Percentiles rank a stretch among this genome's conserved stretches.
phyloP scores from a whole-genome alignment of 2,797 vertebrate genomes.

The Aphelocoma californica region DNA sequence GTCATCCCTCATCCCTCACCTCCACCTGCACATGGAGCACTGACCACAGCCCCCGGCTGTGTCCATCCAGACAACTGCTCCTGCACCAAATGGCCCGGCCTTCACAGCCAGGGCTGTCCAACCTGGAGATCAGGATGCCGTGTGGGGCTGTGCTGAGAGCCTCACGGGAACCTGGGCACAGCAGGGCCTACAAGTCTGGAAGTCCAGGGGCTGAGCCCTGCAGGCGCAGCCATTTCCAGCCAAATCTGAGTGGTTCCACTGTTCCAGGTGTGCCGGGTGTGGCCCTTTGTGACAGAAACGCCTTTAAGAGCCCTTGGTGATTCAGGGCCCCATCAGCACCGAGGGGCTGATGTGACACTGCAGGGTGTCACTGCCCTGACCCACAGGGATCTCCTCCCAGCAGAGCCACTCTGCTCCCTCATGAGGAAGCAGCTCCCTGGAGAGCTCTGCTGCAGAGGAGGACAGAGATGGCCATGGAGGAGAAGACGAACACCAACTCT shows the following conservation, averaged over 20 bases:
- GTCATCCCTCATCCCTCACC: not conserved
- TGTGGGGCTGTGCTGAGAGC: not conserved
- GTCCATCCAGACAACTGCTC: not conserved
- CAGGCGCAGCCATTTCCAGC: not conserved
- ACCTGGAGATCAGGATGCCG: fast-evolving
- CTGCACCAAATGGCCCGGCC: fast-evolving
- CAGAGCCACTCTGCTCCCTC: not conserved
- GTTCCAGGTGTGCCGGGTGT: not conserved
- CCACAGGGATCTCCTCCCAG: not conserved
- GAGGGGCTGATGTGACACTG: not conserved
- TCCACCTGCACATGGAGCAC: not conserved
- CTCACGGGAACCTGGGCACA: not conserved
- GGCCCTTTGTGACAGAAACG: not conserved
- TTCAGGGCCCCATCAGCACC: fast-evolving
- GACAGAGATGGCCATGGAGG: not conserved
- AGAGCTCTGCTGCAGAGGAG: not conserved
- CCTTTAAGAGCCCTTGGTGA: not conserved
- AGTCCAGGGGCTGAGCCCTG: not conserved
- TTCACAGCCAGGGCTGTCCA: not conserved
- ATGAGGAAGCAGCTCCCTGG: not conserved
- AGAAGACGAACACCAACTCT: not conserved
- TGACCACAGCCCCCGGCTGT: not conserved
- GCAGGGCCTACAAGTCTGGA: not conserved
- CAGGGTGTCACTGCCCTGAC: not conserved
- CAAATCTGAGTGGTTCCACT: fast-evolving